phyloP scores from a whole-genome alignment of 2,797 vertebrate species.

The Lates japonicus region DNA sequence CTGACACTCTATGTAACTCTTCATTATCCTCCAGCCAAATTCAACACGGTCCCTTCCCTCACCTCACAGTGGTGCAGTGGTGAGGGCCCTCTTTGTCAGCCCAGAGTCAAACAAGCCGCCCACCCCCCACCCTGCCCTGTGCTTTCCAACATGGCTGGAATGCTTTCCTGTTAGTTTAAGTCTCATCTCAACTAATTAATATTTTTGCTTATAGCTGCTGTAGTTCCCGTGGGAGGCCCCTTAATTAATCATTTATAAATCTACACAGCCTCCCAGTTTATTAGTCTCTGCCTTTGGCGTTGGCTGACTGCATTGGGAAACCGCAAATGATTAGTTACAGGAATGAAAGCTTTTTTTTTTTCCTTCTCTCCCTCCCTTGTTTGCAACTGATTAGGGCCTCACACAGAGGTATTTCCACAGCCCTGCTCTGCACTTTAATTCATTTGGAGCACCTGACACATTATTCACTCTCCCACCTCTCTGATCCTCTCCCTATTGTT shows the following conservation, averaged over 20 bases:
- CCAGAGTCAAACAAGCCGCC: conserved; percentile 74
- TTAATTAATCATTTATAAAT: conserved; percentile 94
- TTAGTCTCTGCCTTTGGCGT: conserved; percentile 89
- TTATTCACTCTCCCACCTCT: conserved; percentile 81
- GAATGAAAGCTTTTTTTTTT: conserved; percentile 81
- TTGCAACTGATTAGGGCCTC: conserved; percentile 87
- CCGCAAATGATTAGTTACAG: conserved; percentile 91
- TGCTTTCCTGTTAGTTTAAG: conserved; percentile 91
- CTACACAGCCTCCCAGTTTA: conserved; percentile 91
- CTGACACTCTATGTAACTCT: conserved; percentile 81
- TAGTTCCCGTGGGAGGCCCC: conserved; percentile 84
- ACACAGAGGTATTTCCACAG: conserved; percentile 86
- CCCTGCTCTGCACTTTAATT: conserved; percentile 82
- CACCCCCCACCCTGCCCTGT: conserved; percentile 49
- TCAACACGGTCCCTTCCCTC: conserved; percentile 69
- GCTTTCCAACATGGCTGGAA: conserved; percentile 81
- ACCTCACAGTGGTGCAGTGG: conserved; percentile 58
- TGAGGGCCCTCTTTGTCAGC: conserved; percentile 78
- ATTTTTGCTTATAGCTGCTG: conserved; percentile 90
- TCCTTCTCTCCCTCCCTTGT: conserved; percentile 77
- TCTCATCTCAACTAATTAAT: conserved; percentile 91
- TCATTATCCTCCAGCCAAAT: conserved; percentile 80
- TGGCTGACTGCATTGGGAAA: conserved; percentile 89
- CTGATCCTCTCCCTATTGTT: conserved; percentile 81
- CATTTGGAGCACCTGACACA: conserved; percentile 84